Base-by-base conservation (phyloP, 2,113 vertebrate genomes). In the Ceratotherium simum region DNA sequence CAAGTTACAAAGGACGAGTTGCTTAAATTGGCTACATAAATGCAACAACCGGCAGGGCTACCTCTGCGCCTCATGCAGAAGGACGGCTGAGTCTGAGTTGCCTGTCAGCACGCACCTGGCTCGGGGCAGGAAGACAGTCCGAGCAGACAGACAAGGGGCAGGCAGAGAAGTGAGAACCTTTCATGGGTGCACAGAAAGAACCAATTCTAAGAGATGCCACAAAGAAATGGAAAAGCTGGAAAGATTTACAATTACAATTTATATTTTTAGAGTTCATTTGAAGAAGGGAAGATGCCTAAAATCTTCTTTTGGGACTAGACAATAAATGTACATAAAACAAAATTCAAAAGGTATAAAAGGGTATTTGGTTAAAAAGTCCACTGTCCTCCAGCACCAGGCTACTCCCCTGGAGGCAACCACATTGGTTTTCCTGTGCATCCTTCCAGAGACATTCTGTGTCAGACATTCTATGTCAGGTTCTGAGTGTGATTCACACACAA, bases 1-100 rank as follows among this genome's bases (percentile, higher is more conserved):
- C 87, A 94, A 76, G 64, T 81, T 65, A 90, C 89, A 95, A 97
- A 54, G 80, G 62, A 3, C 58, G 70, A 60, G 10, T 25, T 81
- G 91, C 81, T 90, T 82, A 46, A 76, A 90, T 1, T 67, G 80
- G 67, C 64, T 82, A 70, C 56, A 69, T 62, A 79, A 72, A 91
- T 17, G 39, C 33, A 65, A 1, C 31, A 33, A 31, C 31, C 42
- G 48, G 69, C 10, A 9, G 75, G 51, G n/a, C 42, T 56, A 42
- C 56, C 72, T 62, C 91, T 16, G 12, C 1, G 39, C 33, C 69
- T 46, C 62, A 9, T 8, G 48, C 56, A 39, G 46, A 39, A 46
- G 65, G 7, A 36, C 2, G 0, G 72, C 80, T 56, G 48, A 42
- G 20, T 18, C 46, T n/a, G 83, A 56, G 29, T 20, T 73, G 79